Conservation (phyloP, 2,113 vertebrate species). For the Thamnaconus septentrionalis region DNA sequence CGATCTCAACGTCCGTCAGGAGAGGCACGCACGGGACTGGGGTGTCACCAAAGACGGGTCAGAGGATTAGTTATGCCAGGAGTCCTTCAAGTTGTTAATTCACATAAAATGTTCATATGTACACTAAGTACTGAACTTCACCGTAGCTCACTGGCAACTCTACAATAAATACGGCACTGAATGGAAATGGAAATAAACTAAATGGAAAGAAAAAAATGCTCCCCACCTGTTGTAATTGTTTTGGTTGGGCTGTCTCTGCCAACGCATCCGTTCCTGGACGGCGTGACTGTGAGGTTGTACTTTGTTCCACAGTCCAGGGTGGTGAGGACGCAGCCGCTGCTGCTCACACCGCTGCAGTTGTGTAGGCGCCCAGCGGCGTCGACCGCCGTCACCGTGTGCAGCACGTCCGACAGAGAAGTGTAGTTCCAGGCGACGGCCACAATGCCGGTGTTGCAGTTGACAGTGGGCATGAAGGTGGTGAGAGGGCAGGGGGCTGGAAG, state of each 20-base stretch:
- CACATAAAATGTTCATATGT: background rate
- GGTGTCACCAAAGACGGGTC: background rate
- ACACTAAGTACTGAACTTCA: background rate
- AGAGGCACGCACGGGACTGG: constrained; percentile 72
- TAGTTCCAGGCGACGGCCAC: constrained; percentile 64
- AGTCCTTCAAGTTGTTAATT: too few species aligned
- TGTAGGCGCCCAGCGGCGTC: constrained; percentile 6
- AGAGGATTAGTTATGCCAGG: background rate
- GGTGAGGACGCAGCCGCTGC: constrained; percentile 50
- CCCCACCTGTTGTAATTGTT: constrained; percentile 64
- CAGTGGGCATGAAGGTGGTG: constrained; percentile 11
- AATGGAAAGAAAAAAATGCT: background rate
- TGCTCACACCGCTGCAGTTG: constrained; percentile 53
- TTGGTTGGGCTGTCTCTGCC: constrained; percentile 54
- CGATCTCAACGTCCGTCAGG: constrained; percentile 64
- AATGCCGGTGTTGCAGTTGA: constrained; percentile 63
- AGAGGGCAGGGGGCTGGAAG: constrained; percentile 73
- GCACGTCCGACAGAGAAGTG: constrained; percentile 34
- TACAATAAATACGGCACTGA: too few species aligned
- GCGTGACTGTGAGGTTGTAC: constrained; percentile 70
- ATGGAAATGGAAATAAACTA: too few species aligned
- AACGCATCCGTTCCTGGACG: constrained; percentile 56
- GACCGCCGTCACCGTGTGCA: constrained; percentile 49
- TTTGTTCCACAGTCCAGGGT: constrained; percentile 61
- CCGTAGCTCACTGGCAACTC: too few species aligned